Base-by-base conservation (phyloP, 1,140 invertebrate genomes). In the Drosophila parabipectinata region DNA sequence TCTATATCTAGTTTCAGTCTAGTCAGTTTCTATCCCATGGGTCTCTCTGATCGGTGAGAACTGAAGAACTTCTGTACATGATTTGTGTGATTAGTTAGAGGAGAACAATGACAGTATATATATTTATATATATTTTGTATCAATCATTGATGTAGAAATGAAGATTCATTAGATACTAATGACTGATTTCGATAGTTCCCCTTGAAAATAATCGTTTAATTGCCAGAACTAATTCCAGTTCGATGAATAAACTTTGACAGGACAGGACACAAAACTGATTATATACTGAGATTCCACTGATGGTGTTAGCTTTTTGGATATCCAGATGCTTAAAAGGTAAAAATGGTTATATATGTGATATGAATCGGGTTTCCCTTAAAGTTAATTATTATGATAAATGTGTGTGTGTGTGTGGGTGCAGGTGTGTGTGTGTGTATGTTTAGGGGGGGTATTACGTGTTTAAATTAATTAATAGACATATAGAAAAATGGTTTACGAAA, bases 401-500 rank as follows among this genome's bases (percentile, higher is more conserved):
- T 56, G 37, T 60, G 28, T 41, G 51, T 39, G 54, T 55, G 24
- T 47, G 50, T 28, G 56, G 41, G 47, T 48, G 15, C 10, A 30
- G 51, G 51, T 48, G 51, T 54, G 9, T 21, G 30, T n/a, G 45
- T 59, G 64, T 52, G 41, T 72, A 39, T 50, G 41, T 44, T 5
- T 44, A 10, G 4, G 9, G 15, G 47, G 47, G 41, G 28, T 41
- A 37, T 39, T 64, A 15, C 5, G 10, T 41, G n/a, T 41, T 14
- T n/a, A 45, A 21, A 66, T 74, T 74, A 53, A 64, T 76, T 64
- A 64, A 74, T 52, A 66, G 44, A 76, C 47, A 76, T 72, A 62
- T 60, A 63, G 30, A 55, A 55, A 64, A 60, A 50, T 80, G 60
- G 72, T 37, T 39, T 75, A 75, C 72, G 72, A 75, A 75, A 66